phyloP scores from a whole-genome alignment of 2,113 vertebrate species.

The Pelecanoides urinatrix region DNA sequence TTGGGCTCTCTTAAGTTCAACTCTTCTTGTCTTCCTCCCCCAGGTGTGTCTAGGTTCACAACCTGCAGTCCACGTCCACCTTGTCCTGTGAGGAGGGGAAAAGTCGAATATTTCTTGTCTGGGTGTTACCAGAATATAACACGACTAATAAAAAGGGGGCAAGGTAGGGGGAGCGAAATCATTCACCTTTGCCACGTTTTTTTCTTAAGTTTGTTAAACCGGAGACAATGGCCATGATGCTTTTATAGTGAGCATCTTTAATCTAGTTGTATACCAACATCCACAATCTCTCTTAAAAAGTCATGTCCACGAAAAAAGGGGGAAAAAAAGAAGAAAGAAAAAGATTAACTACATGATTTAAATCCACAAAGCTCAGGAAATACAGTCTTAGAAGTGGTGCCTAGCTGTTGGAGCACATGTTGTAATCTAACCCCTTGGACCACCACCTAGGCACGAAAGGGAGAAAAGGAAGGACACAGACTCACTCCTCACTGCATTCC shows the following conservation, averaged over 20 bases:
- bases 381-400: constrained; percentile 31
- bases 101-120: constrained; percentile 71
- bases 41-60: constrained; percentile 66
- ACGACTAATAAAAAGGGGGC: constrained; percentile 39
- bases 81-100: constrained; percentile 76
- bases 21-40: constrained; percentile 67
- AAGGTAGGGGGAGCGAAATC: neutral
- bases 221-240: neutral
- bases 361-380: constrained; percentile 59
- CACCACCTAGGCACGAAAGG: constrained; percentile 57
- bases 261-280: neutral
- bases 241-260: neutral
- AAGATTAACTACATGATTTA: constrained; percentile 42
- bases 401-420: constrained; percentile 57
- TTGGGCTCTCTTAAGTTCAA: constrained; percentile 69
- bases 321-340: neutral
- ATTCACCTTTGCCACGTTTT: constrained; percentile 21
- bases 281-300: neutral
- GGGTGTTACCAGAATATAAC: constrained; percentile 68
- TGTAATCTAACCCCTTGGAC: constrained; percentile 60
- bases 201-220: constrained; percentile 47
- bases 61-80: constrained; percentile 70
- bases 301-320: neutral
- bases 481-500: constrained; percentile 55
- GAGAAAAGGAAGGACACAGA: constrained; percentile 41